These are phyloP conservation scores for Menidia menidia DNA, from an alignment of 2,797 vertebrate species.

Conservation along the genomic window DNA sequence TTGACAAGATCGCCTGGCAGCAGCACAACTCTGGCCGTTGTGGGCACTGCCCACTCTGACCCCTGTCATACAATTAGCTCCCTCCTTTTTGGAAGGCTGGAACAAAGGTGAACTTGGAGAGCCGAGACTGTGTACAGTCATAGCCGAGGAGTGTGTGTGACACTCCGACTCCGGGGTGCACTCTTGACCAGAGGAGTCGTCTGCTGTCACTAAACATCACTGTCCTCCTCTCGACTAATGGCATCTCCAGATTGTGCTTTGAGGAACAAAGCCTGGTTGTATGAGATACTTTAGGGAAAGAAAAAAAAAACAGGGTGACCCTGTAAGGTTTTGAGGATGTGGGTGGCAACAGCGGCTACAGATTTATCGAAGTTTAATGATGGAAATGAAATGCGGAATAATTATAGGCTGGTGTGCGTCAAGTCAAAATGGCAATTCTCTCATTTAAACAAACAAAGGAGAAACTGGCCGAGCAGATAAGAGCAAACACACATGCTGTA, in stretches of 20 bases:
- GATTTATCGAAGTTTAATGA: constrained; percentile 73
- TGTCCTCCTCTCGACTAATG: constrained; percentile 82
- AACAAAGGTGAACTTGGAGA: constrained; percentile 82
- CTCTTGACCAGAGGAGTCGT: constrained; percentile 79
- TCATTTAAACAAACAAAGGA: constrained; percentile 8
- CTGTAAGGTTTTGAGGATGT: constrained; percentile 69
- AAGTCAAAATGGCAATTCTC: constrained; percentile 55
- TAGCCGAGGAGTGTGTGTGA: constrained; percentile 70
- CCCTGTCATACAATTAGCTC: constrained; percentile 78
- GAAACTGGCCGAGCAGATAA: constrained; percentile 37
- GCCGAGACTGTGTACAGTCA: constrained; percentile 53
- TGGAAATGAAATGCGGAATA: constrained; percentile 72
- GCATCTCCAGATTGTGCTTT: constrained; percentile 81
- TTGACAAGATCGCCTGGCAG: constrained; percentile 77
- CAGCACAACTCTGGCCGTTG: constrained; percentile 56
- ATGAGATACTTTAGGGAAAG: constrained; percentile 47
- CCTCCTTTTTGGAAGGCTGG: constrained; percentile 73
- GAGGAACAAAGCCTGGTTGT: constrained; percentile 79
- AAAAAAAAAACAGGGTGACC: constrained; percentile 60
- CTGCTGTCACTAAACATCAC: constrained; percentile 85
- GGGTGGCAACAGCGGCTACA: constrained; percentile 66
- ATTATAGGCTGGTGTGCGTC: constrained; percentile 69
- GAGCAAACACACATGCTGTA: constrained; percentile 3
- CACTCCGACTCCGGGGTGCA: constrained; percentile 76
- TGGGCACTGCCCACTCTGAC: constrained; percentile 57